phyloP scores from a whole-genome alignment of 2,888 invertebrate species.

The Sarcophaga caerulescens region DNA sequence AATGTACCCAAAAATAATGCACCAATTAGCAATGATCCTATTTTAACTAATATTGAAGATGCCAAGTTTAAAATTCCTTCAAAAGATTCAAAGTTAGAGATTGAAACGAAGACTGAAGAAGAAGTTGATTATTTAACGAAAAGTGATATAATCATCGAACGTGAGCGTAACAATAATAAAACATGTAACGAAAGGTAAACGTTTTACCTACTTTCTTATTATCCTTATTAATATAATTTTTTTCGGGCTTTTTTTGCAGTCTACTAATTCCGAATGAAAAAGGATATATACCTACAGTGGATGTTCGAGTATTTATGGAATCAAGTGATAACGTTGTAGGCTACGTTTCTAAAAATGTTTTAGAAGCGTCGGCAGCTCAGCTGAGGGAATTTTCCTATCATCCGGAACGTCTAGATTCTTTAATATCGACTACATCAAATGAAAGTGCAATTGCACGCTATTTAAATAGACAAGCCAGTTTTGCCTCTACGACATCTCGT shows the following conservation, averaged over 20 bases:
- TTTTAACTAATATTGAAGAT: conserved; percentile 27
- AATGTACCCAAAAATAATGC: conserved; percentile 80
- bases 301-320: conserved; percentile 77
- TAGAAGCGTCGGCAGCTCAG: conserved; percentile 74
- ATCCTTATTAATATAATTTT: background rate
- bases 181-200: conserved; percentile 47
- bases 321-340: conserved; percentile 61
- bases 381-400: conserved; percentile 73
- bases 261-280: conserved; percentile 68
- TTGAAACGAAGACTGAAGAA: conserved; percentile 75
- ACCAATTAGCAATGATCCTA: conserved; percentile 66
- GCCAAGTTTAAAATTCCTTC: conserved; percentile 12
- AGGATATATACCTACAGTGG: conserved; percentile 78
- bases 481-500: conserved; percentile 67
- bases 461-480: conserved; percentile 75
- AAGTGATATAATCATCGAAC: conserved; percentile 78
- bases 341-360: conserved; percentile 55
- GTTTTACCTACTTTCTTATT: background rate
- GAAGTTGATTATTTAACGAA: conserved; percentile 80
- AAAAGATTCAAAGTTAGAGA: conserved; percentile 60
- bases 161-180: conserved; percentile 72
- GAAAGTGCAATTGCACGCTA: conserved; percentile 77
- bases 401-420: conserved; percentile 77
- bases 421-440: conserved; percentile 77
- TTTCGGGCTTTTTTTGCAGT: conserved; percentile 36